Conservation (phyloP, 1,140 invertebrate genomes). For the Bombus confusus region DNA sequence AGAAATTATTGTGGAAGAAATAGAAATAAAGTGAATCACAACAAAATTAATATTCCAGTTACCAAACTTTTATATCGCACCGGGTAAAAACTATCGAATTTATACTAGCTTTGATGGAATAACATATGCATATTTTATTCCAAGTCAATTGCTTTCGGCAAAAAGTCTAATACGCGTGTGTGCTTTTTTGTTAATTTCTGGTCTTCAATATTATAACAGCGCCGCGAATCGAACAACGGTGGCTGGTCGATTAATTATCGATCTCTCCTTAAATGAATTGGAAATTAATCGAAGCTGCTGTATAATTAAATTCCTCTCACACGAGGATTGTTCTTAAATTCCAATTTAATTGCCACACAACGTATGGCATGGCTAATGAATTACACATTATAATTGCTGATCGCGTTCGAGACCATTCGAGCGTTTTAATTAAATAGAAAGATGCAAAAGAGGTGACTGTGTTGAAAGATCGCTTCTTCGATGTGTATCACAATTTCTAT, state of each 20-base stretch:
- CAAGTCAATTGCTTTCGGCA: neutral
- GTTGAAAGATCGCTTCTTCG: neutral
- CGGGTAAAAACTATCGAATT: neutral
- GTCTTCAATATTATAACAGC: too few species aligned
- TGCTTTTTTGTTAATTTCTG: too few species aligned
- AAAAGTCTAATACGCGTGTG: neutral
- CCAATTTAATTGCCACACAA: neutral
- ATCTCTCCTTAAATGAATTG: too few species aligned
- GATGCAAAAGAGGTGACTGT: neutral
- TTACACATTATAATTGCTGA: neutral
- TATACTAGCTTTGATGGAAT: neutral
- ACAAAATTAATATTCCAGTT: neutral
- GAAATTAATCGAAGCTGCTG: neutral
- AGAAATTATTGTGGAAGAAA: neutral
- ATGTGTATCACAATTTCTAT: neutral
- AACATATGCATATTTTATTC: too few species aligned
- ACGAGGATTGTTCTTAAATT: conserved; percentile 7
- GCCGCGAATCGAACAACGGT: too few species aligned
- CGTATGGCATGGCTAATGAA: neutral
- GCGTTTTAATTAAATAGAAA: conserved; percentile 6
- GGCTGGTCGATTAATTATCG: too few species aligned
- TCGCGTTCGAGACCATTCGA: neutral
- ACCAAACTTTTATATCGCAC: neutral
- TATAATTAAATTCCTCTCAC: conserved; percentile 26
- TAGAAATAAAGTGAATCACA: too few species aligned